Base-by-base conservation (phyloP, 1,140 invertebrate genomes). In the Leptoteleia sp. region DNA sequence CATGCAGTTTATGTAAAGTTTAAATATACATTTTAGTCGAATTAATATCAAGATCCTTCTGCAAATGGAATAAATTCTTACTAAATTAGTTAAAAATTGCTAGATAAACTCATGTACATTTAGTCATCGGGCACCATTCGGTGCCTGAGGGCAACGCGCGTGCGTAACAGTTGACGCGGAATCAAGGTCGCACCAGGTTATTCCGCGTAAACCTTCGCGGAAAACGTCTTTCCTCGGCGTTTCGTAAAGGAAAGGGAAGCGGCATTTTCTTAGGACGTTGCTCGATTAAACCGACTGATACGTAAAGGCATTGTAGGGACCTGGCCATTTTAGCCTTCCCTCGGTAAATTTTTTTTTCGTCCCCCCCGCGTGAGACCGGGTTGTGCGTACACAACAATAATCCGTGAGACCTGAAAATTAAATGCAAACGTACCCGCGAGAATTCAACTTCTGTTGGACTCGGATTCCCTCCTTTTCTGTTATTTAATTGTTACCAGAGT, bases 231-330 rank as follows among this genome's bases (percentile, higher is more conserved):
- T n/a, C n/a, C n/a, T n/a, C 15, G 27, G 8, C 17, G 0, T 8
- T 16, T 17, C 25, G 13, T 42, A 57, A 59, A 33, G 22, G 1
- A 64, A 64, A 52, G 40, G 57, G 48, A 72, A 62, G 27, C 17
- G n/a, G 22, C 11, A 1, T 62, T 52, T 59, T 43, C 47, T 59
- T 37, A 72, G 47, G 57, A 48, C 16, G n/a, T 42, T 50, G 40
- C 25, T 15, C 11, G 59, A 73, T 73, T 73, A 65, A 12, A 16
- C 0, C 38, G 29, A 9, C 31, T 4, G 3, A 55, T 48, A 73
- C 50, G 59, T 59, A 42, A 73, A 73, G 43, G 42, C 45, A 64
- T 64, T 64, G 61, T 64, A 31, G 19, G 8, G 6, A 11, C 31
- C 8, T 7, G 27, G n/a, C 15, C 13, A 45, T 27, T 38, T 33